A percentile compares a stretch with the other conserved stretches of the same genome.
These are phyloP conservation scores for Solenodon paradoxus DNA, from an alignment of 2,113 vertebrate genomes.

Conservation along the genomic window DNA sequence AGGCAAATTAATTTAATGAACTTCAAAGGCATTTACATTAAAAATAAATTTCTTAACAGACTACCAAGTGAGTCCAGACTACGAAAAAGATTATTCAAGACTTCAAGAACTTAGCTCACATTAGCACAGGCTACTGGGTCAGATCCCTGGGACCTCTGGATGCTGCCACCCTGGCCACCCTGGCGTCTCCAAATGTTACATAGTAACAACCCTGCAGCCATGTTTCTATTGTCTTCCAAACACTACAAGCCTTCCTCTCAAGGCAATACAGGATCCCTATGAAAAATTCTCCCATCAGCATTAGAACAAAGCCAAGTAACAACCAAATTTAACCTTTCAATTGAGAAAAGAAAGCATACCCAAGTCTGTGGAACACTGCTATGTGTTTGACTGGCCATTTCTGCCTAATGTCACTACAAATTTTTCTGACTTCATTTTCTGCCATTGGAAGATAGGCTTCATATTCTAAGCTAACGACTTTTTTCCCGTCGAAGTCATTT, in stretches of 20 bases:
- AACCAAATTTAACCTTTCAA: background rate
- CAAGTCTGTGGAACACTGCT: slow-evolving; percentile 92
- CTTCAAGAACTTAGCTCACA: background rate
- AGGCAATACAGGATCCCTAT: accelerated
- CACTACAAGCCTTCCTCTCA: background rate
- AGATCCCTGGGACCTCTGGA: background rate
- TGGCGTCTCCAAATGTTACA: no score
- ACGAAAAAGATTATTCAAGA: background rate
- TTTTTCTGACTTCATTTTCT: slow-evolving; percentile 90
- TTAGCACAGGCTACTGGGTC: background rate
- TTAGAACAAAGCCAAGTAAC: background rate
- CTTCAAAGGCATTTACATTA: background rate
- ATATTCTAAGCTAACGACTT: slow-evolving; percentile 91
- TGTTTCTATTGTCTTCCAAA: background rate
- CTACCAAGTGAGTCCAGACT: background rate
- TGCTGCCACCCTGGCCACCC: no score
- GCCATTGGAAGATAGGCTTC: slow-evolving; percentile 94
- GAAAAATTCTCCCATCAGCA: background rate
- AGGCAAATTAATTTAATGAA: background rate
- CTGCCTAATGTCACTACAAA: slow-evolving; percentile 86
- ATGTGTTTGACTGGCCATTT: slow-evolving; percentile 91
- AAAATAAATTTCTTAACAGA: background rate
- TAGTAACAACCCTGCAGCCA: no score
- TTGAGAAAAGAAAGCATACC: slow-evolving; percentile 81
- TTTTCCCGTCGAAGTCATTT: slow-evolving; percentile 89